These are phyloP conservation scores for Daboia siamensis DNA, from an alignment of 2,113 vertebrate species.

Conservation along the genomic window DNA sequence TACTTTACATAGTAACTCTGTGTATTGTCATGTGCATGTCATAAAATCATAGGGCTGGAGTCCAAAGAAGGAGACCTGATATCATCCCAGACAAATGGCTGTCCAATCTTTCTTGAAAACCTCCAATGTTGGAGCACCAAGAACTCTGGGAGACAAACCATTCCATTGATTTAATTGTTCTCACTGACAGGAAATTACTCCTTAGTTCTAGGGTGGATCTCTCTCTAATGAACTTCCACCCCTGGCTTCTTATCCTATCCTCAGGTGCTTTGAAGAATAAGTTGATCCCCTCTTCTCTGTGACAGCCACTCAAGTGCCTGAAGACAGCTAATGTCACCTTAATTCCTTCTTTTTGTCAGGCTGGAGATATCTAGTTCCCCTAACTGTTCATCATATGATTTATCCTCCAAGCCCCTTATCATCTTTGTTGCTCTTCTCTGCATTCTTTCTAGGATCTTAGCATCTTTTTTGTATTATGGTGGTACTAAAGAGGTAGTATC, in stretches of 20 bases:
- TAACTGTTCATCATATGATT: neutral
- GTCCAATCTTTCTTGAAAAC: neutral
- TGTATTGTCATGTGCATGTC: neutral
- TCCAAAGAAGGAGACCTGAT: neutral
- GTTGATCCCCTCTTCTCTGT: neutral
- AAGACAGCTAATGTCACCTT: neutral
- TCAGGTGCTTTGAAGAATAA: neutral
- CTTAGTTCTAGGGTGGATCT: neutral
- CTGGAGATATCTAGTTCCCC: neutral
- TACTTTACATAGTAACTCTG: neutral
- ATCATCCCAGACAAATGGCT: neutral
- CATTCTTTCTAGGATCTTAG: neutral
- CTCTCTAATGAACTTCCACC: neutral
- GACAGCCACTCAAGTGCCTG: neutral
- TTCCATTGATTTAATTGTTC: neutral
- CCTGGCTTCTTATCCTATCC: neutral
- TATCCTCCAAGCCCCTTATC: neutral
- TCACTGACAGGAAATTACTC: neutral
- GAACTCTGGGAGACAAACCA: neutral
- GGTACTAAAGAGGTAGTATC: neutral
- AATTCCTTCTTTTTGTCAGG: neutral
- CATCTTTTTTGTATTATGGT: neutral
- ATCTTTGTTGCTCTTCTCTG: neutral
- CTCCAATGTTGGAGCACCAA: neutral
- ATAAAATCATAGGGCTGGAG: neutral